A percentile compares a stretch with the other conserved stretches of the same genome.
These are phyloP conservation scores for Tubiluchus corallicola DNA, from an alignment of 2,888 invertebrate genomes.

Conservation along the genomic window DNA sequence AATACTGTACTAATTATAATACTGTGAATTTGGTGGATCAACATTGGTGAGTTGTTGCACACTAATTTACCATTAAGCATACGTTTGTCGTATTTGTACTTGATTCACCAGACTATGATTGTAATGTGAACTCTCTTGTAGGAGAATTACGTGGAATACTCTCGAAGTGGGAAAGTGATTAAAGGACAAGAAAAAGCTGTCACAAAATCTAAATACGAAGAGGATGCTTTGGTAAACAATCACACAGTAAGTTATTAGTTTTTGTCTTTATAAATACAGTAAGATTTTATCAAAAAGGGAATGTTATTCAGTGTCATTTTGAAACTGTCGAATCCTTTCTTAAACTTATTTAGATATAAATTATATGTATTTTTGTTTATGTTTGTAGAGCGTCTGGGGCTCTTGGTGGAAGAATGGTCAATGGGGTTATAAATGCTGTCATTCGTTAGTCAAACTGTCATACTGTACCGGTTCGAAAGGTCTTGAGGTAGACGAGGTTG, in stretches of 20 bases:
- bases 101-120: too few relatives aligned
- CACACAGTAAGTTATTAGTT: conserved; percentile 41
- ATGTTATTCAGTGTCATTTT: not conserved
- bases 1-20: too few relatives aligned
- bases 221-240: conserved; percentile 77
- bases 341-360: too few relatives aligned
- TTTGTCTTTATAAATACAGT: conserved; percentile 2
- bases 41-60: too few relatives aligned
- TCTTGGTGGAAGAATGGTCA: conserved; percentile 78
- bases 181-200: conserved; percentile 69
- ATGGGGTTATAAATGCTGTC: conserved; percentile 95
- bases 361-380: conserved; percentile 4
- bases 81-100: too few relatives aligned
- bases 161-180: conserved; percentile 59
- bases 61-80: too few relatives aligned
- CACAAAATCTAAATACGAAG: conserved; percentile 72
- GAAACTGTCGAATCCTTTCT: not conserved
- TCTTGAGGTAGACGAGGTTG: too few relatives aligned
- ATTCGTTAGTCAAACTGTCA: conserved; percentile 48
- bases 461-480: conserved; percentile 26
- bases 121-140: conserved; percentile 15
- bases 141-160: conserved; percentile 88
- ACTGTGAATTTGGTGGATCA: too few relatives aligned
- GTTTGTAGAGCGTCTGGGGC: conserved; percentile 62
- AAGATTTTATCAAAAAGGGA: not conserved